Evolutionary conservation across 2,797 vertebrate species (phyloP).

Genomic region (Cyclopterus lumpus): DNA sequence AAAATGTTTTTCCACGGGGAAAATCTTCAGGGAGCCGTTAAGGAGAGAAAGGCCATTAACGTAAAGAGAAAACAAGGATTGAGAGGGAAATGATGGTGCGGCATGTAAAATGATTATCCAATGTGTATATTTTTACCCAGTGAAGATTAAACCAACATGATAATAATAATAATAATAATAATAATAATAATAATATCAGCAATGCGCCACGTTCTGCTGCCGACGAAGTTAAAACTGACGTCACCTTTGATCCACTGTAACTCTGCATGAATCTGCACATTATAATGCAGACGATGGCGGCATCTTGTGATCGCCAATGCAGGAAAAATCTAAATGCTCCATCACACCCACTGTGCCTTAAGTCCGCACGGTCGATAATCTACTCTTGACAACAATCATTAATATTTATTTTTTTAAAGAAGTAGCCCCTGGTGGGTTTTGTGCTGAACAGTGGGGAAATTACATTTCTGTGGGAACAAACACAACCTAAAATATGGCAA

Average conservation of each 20-base stretch:
- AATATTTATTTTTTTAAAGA: constrained; percentile 12
- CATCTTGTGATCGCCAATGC: background rate
- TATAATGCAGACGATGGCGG: background rate
- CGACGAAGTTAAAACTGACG: constrained; percentile 28
- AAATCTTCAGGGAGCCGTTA: constrained; percentile 61
- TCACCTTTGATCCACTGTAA: background rate
- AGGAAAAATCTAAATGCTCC: constrained; percentile 16
- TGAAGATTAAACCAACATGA: constrained; percentile 43
- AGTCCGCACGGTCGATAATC: constrained; percentile 14
- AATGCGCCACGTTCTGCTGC: constrained; percentile 9
- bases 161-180: too few species aligned
- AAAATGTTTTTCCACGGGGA: constrained; percentile 44
- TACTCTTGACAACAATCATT: constrained; percentile 18
- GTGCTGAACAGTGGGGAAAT: constrained; percentile 14
- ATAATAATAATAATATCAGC: constrained; percentile 24
- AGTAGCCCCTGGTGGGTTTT: constrained; percentile 7
- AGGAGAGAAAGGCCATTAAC: constrained; percentile 58
- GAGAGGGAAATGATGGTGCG: constrained; percentile 41
- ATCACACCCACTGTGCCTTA: constrained; percentile 10
- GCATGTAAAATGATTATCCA: constrained; percentile 42
- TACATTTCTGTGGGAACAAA: constrained; percentile 11
- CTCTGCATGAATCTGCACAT: background rate
- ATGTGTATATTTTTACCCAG: constrained; percentile 24
- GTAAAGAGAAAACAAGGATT: constrained; percentile 60
- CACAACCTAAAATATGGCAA: constrained; percentile 24